These are phyloP conservation scores for Alsophila aescularia DNA, from an alignment of 2,888 invertebrate species.

Conservation along the genomic window DNA sequence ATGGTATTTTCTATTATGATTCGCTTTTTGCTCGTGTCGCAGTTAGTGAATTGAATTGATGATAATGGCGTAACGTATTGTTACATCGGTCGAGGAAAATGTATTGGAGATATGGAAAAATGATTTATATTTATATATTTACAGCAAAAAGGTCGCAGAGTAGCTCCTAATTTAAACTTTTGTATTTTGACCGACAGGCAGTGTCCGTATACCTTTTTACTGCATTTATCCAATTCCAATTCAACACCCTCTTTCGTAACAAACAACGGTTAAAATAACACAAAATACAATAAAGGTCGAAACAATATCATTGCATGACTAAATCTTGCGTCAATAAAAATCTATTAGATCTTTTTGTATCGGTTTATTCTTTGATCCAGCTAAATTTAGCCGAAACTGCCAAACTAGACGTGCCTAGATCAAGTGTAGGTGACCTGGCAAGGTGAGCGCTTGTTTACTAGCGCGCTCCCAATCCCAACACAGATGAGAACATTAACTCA, in stretches of 20 bases:
- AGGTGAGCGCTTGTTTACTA: conserved; percentile 4
- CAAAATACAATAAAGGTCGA: background rate
- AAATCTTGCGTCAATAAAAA: background rate
- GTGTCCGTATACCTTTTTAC: no score
- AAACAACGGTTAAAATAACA: no score
- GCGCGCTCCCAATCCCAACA: background rate
- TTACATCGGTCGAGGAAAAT: conserved; percentile 6
- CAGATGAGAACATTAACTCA: background rate
- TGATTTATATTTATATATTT: background rate
- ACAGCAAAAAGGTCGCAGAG: background rate
- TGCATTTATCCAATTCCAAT: no score
- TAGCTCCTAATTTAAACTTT: no score
- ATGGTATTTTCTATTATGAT: conserved; percentile 38
- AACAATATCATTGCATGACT: background rate
- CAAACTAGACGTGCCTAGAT: background rate
- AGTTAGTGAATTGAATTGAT: conserved; percentile 28
- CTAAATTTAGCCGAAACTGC: background rate
- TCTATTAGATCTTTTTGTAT: conserved; percentile 3
- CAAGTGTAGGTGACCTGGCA: conserved; percentile 15
- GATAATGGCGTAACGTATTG: conserved; percentile 26
- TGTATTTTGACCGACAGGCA: no score
- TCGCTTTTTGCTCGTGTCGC: conserved; percentile 35
- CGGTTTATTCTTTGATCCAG: background rate
- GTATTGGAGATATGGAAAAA: conserved; percentile 3
- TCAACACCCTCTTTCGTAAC: no score